A percentile compares a stretch with the other conserved stretches of the same genome.
These are phyloP conservation scores for Bellardia bayeri DNA, from an alignment of 2,888 invertebrate genomes.

Conservation along the genomic window DNA sequence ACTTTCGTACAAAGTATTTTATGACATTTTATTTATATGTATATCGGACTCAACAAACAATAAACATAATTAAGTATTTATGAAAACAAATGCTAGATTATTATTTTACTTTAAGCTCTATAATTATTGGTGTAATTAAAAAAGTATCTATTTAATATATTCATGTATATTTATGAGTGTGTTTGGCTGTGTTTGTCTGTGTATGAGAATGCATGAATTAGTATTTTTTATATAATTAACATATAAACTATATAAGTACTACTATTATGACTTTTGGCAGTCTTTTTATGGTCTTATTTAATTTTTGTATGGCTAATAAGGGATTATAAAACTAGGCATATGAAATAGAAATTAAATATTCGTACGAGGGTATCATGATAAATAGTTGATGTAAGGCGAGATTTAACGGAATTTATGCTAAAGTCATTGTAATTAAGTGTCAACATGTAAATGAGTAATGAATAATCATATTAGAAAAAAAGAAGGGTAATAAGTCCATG, in stretches of 20 bases:
- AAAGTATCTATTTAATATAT: slow-evolving; percentile 23
- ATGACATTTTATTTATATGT: slow-evolving; percentile 32
- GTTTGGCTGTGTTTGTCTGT: not conserved
- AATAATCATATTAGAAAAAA: too few relatives aligned
- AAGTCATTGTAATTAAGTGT: too few relatives aligned
- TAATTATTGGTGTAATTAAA: slow-evolving; percentile 62
- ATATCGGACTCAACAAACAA: slow-evolving; percentile 32
- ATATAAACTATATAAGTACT: slow-evolving; percentile 22
- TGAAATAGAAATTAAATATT: not conserved
- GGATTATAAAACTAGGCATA: slow-evolving; percentile 25
- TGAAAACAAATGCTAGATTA: slow-evolving; percentile 56
- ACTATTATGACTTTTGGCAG: slow-evolving; percentile 49
- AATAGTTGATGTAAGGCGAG: not conserved
- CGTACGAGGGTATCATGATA: not conserved
- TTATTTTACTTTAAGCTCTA: slow-evolving; percentile 49
- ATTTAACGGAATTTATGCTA: too few relatives aligned
- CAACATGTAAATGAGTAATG: too few relatives aligned
- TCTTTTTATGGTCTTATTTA: slow-evolving; percentile 41
- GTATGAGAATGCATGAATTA: not conserved
- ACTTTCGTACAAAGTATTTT: slow-evolving; percentile 26
- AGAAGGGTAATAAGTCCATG: too few relatives aligned
- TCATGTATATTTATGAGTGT: slow-evolving; percentile 13
- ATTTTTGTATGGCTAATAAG: slow-evolving; percentile 22
- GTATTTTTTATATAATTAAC: slow-evolving; percentile 53
- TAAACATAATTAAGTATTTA: slow-evolving; percentile 60